Percentiles rank a stretch among this genome's conserved stretches.
Evolutionary conservation across 53 echinoderm and acorn worm genomes (phyloP).

Genomic region (Holothuria scabra): DNA sequence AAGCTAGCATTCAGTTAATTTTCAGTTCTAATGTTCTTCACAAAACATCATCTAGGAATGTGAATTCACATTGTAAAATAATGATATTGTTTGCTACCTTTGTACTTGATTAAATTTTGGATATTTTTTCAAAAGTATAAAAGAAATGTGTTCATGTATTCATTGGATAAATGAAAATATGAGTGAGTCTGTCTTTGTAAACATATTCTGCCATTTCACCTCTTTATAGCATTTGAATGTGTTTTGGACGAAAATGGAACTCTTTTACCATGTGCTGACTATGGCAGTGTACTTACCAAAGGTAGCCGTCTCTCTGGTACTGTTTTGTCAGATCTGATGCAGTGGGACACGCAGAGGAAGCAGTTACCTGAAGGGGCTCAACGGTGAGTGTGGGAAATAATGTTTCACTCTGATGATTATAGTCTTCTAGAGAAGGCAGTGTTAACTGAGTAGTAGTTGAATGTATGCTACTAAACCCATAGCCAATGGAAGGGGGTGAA

Average conservation of each 20-base stretch:
- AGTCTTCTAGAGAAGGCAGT: background rate
- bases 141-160: too few relatives aligned
- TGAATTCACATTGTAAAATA: too few relatives aligned
- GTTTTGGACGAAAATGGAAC: conserved; percentile 75
- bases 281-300: conserved; percentile 88
- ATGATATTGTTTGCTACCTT: too few relatives aligned
- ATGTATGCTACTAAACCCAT: background rate
- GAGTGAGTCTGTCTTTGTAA: too few relatives aligned
- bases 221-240: conserved; percentile 86
- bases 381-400: conserved; percentile 58
- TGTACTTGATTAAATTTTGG: too few relatives aligned
- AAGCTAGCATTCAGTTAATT: too few relatives aligned
- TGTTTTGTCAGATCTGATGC: conserved; percentile 94
- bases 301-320: conserved; percentile 65
- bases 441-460: background rate
- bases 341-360: conserved; percentile 95
- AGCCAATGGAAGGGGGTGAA: too few relatives aligned
- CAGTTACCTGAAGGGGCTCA: conserved; percentile 89
- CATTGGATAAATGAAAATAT: too few relatives aligned
- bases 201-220: background rate
- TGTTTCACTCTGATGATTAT: background rate
- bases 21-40: too few relatives aligned
- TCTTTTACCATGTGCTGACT: conserved; percentile 85
- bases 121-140: too few relatives aligned
- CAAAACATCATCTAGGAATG: too few relatives aligned